Base-by-base conservation (phyloP, 2,113 vertebrate genomes). In the Myiozetetes cayanensis region DNA sequence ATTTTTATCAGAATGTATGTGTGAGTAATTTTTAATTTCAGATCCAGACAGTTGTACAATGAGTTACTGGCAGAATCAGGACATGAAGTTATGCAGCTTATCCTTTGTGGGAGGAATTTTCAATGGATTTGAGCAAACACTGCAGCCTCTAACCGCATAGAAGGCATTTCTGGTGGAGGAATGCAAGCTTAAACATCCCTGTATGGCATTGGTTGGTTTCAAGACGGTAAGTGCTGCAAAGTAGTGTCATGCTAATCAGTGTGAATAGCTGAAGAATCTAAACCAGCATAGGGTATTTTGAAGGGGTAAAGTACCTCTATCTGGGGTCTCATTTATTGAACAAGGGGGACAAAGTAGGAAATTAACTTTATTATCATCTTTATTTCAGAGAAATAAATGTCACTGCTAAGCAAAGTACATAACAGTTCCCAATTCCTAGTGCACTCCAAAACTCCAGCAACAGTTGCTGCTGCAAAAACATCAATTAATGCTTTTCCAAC, bases 61-160 rank as follows among this genome's bases (percentile, higher is more conserved):
- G 55, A 73, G 14, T 62, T 81, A 83, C 14, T 93, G 88, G 46
- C 88, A 86, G 53, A 97, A 90, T 94, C 28, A 80, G 92, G 43
- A 62, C n/a, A 3, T 71, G 41, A 80, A 84, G 28, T 79, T 80
- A 35, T 46, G n/a, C 35, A 86, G 41, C 7, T 91, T 93, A 76
- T 80, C 43, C 25, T 83, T 74, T 94, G 46, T n/a, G 80, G 46
- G 13, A 88, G 46, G 53, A 94, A 79, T 86, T 77, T 89, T 66
- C 13, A 25, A 23, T 59, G 43, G 24, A 66, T 89, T 89, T 89
- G 83, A 81, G 59, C 31, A 77, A 90, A 50, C 52, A 55, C 5
- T 30, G 44, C 6, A 78, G 20, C 39, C 31, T 85, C 24, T 75
- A 43, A 59, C 19, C 3, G 0, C 9, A 27, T 4, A 79, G 43